Conservation (phyloP, 2,797 vertebrate species). For the Melopsittacus undulatus region DNA sequence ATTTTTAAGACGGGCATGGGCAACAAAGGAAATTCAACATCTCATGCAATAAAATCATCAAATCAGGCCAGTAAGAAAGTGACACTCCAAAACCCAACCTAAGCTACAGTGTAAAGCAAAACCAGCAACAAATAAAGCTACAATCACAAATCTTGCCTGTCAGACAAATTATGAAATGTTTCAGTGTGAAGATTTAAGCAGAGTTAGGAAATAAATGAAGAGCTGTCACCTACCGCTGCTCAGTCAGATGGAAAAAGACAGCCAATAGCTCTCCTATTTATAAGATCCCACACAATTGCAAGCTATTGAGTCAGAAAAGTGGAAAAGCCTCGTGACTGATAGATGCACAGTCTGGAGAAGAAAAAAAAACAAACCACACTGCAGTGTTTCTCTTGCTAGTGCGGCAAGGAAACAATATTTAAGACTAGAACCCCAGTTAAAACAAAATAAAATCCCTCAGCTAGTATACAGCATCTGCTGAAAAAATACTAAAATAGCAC, state of each 20-base stretch:
- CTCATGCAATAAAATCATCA: not conserved
- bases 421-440: not conserved
- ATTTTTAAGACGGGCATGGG: not conserved
- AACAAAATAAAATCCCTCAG: not conserved
- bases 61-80: not conserved
- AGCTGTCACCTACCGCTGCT: not conserved
- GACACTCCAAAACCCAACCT: not conserved
- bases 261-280: conserved; percentile 15
- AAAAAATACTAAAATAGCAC: not conserved
- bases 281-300: conserved; percentile 54
- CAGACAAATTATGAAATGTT: not conserved
- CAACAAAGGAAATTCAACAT: not conserved
- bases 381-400: not conserved
- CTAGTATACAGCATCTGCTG: not conserved
- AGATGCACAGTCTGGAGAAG: not conserved
- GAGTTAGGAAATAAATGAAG: not conserved
- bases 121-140: not conserved
- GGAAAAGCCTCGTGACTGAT: conserved; percentile 4
- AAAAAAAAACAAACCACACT: not conserved
- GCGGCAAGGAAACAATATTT: not conserved
- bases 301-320: conserved; percentile 69
- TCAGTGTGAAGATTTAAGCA: not conserved
- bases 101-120: not conserved
- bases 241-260: not conserved
- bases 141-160: not conserved